Base-by-base conservation (phyloP, 1,140 invertebrate genomes). In the Streblospio benedicti region DNA sequence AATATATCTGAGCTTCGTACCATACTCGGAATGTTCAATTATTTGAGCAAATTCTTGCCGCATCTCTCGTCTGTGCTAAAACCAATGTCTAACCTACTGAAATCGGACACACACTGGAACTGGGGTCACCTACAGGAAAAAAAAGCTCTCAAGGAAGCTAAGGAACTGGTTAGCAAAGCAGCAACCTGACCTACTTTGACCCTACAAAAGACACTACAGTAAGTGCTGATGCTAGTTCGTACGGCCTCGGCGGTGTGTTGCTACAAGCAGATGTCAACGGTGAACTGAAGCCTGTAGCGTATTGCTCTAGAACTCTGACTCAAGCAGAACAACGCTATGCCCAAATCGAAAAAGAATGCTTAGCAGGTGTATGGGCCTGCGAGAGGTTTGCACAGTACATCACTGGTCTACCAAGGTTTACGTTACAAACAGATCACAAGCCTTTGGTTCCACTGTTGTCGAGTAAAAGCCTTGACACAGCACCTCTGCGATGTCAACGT, bases 371-470 rank as follows among this genome's bases (percentile, higher is more conserved):
- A n/a, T 65, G 57, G 43, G 57, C 74, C 4, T 71, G 83, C 12
- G 70, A 74, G 53, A 79, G 79, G 67, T 83, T 82, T 68, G 67
- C 77, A 20, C 61, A 79, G 43, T 83, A 79, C 64, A 44, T 81
- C 4, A n/a, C n/a, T n/a, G 74, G 65, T 66, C 80, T 73, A 45
- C 67, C 63, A 23, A 54, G 50, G 35, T 63, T 69, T 44, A 50
- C 44, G 30, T 43, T 72, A 1, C 18, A 52, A 23, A 72, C 67
- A 23, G 74, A 76, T 59, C 71, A 76, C 38, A 71, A 74, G 59
- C 72, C 73, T 4, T 54, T 76, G 28, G 50, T 66, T 6, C 59
- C 59, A 20, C 30, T 61, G 16, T 51, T 64, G 1, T 61, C 47
- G 43, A 52, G 2, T 5, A 28, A 56, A 23, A 45, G 60, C 28